Conservation (phyloP, 1,140 invertebrate species). For the Antheraea mylitta region DNA sequence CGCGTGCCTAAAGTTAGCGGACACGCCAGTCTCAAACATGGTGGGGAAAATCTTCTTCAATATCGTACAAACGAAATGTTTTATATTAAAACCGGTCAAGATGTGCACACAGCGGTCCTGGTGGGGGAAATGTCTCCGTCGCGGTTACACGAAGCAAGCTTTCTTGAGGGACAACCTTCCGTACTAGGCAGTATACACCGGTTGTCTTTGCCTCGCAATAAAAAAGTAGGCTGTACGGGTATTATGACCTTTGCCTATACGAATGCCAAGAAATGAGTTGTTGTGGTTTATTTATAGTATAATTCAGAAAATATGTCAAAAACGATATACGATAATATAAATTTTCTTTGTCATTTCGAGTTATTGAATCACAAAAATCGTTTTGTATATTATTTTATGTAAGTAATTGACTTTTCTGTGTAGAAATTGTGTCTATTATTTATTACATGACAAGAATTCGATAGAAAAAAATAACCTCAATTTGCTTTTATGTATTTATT, state of each 20-base stretch:
- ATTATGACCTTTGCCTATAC: neutral
- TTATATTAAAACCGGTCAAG: conserved; percentile 88
- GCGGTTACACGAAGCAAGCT: conserved; percentile 85
- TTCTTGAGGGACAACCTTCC: conserved; percentile 85
- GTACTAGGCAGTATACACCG: conserved; percentile 40
- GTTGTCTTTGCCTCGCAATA: neutral
- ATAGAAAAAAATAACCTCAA: neutral
- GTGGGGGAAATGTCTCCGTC: conserved; percentile 90
- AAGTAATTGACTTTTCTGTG: too few relatives aligned
- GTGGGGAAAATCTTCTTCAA: conserved; percentile 97
- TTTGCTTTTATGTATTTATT: neutral
- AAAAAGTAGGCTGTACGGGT: neutral
- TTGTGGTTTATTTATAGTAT: too few relatives aligned
- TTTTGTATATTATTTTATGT: too few relatives aligned
- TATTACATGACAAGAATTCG: neutral
- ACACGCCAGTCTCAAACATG: conserved; percentile 90
- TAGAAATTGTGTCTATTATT: too few relatives aligned
- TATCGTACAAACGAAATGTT: conserved; percentile 94
- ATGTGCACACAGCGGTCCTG: conserved; percentile 87
- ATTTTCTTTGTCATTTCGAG: too few relatives aligned
- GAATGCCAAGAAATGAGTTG: neutral
- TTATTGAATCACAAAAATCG: too few relatives aligned
- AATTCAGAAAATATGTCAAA: too few relatives aligned
- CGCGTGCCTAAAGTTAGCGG: conserved; percentile 92
- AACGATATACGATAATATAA: too few relatives aligned